Percentiles rank a stretch among this genome's conserved stretches.
Conservation (phyloP, 2,113 vertebrate species). For the Henicopernis longicauda region DNA sequence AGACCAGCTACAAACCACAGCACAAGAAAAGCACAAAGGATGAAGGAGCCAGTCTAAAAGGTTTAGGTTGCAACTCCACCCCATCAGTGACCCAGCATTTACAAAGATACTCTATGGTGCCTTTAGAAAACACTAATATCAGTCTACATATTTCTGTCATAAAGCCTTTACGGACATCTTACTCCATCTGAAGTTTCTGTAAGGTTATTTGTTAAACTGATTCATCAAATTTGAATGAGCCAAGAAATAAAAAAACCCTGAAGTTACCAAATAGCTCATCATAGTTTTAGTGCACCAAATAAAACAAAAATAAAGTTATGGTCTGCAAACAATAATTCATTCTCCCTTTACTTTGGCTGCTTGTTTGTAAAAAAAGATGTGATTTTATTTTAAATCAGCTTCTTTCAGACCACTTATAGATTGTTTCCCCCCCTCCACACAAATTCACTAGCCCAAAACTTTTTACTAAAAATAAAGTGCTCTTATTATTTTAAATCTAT, state of each 20-base stretch:
- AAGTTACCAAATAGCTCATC: neutral
- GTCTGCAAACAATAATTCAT: neutral
- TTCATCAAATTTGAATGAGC: constrained; percentile 44
- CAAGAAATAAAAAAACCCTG: neutral
- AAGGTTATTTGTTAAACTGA: neutral
- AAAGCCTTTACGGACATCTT: constrained; percentile 53
- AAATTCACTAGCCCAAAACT: neutral
- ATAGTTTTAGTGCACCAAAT: neutral
- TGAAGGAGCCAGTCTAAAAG: neutral
- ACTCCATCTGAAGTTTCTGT: constrained; percentile 27
- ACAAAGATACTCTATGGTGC: neutral
- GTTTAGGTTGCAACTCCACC: neutral
- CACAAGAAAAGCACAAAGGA: neutral
- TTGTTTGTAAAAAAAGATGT: neutral
- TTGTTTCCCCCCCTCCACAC: neutral
- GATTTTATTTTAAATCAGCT: neutral
- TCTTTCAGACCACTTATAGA: neutral
- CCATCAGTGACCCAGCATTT: neutral
- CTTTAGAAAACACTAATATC: neutral
- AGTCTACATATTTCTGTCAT: neutral
- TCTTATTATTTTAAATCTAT: neutral
- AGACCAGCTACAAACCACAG: neutral
- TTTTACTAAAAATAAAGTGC: neutral
- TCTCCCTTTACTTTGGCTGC: neutral
- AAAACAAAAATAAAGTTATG: neutral